Base-by-base conservation (phyloP, 2,797 vertebrate species). In the Jordanella pulchra region DNA sequence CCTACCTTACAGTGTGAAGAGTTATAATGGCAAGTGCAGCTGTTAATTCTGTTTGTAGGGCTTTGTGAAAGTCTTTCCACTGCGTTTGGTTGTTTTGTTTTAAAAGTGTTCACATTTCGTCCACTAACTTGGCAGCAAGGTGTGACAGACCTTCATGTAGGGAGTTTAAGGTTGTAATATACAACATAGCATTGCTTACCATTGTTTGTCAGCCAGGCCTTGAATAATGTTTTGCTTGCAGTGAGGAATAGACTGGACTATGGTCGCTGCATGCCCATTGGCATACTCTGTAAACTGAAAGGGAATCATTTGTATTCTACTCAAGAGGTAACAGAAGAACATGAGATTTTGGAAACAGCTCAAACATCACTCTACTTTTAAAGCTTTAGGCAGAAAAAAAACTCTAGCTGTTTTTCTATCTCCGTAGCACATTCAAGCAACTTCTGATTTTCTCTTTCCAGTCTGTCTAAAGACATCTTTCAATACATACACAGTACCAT, bases 301-400 rank as follows among this genome's bases (percentile, higher is more conserved):
- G 89, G 90, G 89, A 92, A 92, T 95, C 93, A 94, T 94, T 93
- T 93, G 94, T 94, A 94, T 95, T 95, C 93, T 90, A 89, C 92
- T 94, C 93, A 91, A 93, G 93, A 94, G 93, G 93, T 94, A 93
- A 95, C 89, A 93, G 92, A 92, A 89, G 92, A 94, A 94, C 91
- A 93, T 92, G 93, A 93, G 93, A 93, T 93, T n/a, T 93, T 93
- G 92, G 91, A 94, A 94, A 93, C 93, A 87, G 92, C 91, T 92
- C 92, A 92, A 94, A 92, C 91, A 90, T 89, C 89, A 93, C 91
- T 93, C 87, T 88, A 86, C 90, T 90, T 88, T 87, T 87, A 89
- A 92, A 82, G 87, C 93, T 92, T 80, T 87, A 87, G 94, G 93
- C 92, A 1, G 76, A 82, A 82, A 86, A 82, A 86, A 80, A 90